Evolutionary conservation across 2,888 invertebrate genomes (phyloP).

Genomic region (Patella depressa): DNA sequence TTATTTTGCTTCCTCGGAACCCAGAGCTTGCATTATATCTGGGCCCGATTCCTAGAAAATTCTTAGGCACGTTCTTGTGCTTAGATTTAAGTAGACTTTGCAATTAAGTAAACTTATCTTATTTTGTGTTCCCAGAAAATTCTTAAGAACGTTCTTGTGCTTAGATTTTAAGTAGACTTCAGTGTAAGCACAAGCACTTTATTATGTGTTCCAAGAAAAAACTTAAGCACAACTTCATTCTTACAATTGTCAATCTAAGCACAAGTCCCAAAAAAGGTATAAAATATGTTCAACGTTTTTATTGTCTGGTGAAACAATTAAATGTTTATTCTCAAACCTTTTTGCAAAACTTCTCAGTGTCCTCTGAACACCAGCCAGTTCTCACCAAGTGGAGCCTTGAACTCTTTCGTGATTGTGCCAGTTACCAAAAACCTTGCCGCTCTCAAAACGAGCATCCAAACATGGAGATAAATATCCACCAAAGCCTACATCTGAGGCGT

Average conservation of each 20-base stretch:
- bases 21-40: not conserved
- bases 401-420: not conserved
- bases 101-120: too few species aligned
- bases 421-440: not conserved
- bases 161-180: too few species aligned
- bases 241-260: too few species aligned
- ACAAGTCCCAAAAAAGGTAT: too few species aligned
- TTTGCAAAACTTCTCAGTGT: not conserved
- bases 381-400: not conserved
- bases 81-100: too few species aligned
- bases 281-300: not conserved
- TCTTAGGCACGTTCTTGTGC: too few species aligned
- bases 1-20: not conserved
- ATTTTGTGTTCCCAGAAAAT: too few species aligned
- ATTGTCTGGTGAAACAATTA: not conserved
- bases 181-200: too few species aligned
- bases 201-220: too few species aligned
- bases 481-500: slow-evolving; percentile 1
- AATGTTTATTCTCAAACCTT: not conserved
- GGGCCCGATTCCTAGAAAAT: too few species aligned
- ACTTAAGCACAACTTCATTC: too few species aligned
- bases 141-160: too few species aligned
- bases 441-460: not conserved
- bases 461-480: not conserved
- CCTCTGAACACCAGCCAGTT: not conserved